phyloP scores from a whole-genome alignment of 2,797 vertebrate species.

The Lerista edwardsae region DNA sequence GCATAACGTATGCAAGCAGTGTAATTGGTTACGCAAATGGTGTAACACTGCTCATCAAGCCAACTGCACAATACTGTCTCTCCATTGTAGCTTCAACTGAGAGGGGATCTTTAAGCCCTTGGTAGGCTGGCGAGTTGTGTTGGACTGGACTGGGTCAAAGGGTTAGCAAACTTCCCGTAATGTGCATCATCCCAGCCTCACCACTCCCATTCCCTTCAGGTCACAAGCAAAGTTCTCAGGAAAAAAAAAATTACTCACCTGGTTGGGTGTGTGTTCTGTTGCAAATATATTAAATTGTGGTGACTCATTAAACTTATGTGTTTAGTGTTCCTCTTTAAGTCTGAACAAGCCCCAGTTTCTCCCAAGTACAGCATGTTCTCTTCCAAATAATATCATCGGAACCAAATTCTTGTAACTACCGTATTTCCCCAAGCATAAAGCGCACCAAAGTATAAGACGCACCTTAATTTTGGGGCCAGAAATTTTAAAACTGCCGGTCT shows the following conservation, averaged over 20 bases:
- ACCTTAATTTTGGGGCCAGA: too few species aligned
- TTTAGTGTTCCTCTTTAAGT: conserved; percentile 43
- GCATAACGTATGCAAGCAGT: too few species aligned
- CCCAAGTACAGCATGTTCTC: conserved; percentile 32
- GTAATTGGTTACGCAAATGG: too few species aligned
- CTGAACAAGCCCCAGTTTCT: conserved; percentile 52
- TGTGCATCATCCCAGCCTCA: conserved; percentile 21
- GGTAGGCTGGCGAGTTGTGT: background rate
- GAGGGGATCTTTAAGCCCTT: background rate
- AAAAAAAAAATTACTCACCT: background rate
- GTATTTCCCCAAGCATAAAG: too few species aligned
- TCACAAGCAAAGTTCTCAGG: background rate
- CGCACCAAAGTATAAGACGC: too few species aligned
- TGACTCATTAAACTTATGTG: conserved; percentile 15
- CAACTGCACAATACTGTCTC: background rate
- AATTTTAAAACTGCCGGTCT: too few species aligned
- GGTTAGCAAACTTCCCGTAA: background rate
- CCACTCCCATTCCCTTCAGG: background rate
- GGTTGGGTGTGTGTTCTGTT: conserved; percentile 9
- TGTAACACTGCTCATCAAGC: background rate
- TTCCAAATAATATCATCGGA: conserved; percentile 32
- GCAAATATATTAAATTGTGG: conserved; percentile 34
- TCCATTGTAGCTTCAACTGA: background rate
- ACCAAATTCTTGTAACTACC: conserved; percentile 11
- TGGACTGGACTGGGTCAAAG: background rate